phyloP scores from a whole-genome alignment of 2,888 invertebrate genomes.

The Callinectes sapidus region DNA sequence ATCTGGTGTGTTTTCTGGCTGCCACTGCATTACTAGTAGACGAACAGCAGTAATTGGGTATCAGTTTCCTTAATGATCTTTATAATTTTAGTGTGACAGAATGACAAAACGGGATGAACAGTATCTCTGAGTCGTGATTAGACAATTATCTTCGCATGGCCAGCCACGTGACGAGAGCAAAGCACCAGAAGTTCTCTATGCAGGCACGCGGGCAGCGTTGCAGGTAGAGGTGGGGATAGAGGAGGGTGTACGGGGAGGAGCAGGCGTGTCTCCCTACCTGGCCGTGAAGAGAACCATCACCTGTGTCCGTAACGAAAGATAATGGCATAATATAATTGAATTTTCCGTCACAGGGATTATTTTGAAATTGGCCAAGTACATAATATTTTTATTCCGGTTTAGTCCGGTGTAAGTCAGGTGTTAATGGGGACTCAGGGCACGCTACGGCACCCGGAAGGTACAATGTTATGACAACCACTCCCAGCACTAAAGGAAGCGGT shows the following conservation, averaged over 20 bases:
- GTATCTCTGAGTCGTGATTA: not conserved
- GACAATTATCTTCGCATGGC: not conserved
- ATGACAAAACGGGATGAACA: not conserved
- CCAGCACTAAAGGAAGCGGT: not conserved
- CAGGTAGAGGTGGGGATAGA: not conserved
- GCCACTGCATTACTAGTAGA: not conserved
- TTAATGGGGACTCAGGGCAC: not conserved
- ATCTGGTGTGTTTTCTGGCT: not conserved
- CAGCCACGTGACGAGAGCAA: not conserved
- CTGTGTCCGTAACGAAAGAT: not conserved
- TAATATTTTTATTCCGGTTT: not conserved
- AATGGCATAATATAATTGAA: not conserved
- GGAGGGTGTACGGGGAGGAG: not conserved
- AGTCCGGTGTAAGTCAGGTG: not conserved
- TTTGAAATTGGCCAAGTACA: not conserved
- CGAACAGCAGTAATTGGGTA: not conserved
- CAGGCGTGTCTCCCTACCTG: not conserved
- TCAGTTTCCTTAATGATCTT: not conserved
- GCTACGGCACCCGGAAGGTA: not conserved
- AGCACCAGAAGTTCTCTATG: not conserved
- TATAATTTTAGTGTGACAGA: not conserved
- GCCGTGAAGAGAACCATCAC: not conserved
- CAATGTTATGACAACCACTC: not conserved
- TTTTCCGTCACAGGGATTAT: slow-evolving; percentile 8
- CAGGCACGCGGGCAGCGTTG: not conserved